These are phyloP conservation scores for Chironomus tepperi DNA, from an alignment of 1,140 invertebrate genomes.

Conservation along the genomic window DNA sequence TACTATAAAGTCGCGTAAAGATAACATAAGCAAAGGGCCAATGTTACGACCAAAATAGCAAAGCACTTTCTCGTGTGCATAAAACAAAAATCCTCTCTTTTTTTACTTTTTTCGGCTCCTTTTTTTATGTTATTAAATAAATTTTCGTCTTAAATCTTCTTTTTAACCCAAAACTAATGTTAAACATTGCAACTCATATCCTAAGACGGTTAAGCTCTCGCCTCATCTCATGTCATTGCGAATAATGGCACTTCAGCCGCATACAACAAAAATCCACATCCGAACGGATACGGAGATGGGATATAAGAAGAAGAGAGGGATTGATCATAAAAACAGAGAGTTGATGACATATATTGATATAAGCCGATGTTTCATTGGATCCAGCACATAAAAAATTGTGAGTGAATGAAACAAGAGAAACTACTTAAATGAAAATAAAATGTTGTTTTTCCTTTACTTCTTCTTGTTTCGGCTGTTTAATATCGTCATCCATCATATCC, in stretches of 20 bases:
- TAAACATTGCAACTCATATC: too few species aligned
- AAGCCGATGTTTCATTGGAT: neutral
- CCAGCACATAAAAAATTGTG: neutral
- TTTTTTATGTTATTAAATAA: neutral
- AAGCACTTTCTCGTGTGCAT: too few species aligned
- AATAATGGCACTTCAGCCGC: neutral
- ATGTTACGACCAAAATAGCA: too few species aligned
- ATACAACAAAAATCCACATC: too few species aligned
- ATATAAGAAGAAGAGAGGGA: neutral
- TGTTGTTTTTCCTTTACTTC: too few species aligned
- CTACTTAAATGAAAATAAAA: conserved; percentile 15
- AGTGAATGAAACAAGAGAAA: neutral
- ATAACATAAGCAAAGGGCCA: too few species aligned
- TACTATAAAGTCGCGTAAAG: too few species aligned
- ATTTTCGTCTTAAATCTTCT: neutral
- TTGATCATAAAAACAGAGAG: neutral
- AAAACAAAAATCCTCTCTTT: neutral
- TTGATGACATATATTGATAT: neutral
- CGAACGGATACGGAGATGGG: too few species aligned
- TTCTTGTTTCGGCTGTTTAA: too few species aligned
- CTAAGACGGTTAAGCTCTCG: too few species aligned
- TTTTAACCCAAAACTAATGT: too few species aligned
- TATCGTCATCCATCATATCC: too few species aligned
- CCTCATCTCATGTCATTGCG: neutral
- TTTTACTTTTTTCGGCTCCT: neutral